Conservation (phyloP, 2,113 vertebrate genomes). For the Hepsetus odoe region DNA sequence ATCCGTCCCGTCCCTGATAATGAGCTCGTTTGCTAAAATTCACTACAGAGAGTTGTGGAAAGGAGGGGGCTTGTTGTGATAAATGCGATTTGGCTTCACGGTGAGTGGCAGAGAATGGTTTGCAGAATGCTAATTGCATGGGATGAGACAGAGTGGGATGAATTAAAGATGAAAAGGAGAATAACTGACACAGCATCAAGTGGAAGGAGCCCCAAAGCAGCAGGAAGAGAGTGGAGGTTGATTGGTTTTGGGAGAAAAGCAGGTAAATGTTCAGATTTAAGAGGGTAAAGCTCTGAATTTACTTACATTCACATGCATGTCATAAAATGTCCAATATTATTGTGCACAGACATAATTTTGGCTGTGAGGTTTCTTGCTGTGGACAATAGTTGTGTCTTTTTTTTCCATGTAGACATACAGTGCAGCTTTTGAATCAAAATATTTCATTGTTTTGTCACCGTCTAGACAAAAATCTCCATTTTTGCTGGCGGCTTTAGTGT, state of each 20-base stretch:
- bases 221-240: not conserved
- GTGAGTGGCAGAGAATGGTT: constrained; percentile 9
- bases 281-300: too few relatives aligned
- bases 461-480: too few relatives aligned
- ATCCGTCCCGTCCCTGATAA: constrained; percentile 13
- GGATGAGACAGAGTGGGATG: constrained; percentile 42
- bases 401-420: too few relatives aligned
- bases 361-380: too few relatives aligned
- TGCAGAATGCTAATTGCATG: constrained; percentile 43
- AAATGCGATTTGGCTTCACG: not conserved
- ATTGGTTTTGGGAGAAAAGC: not conserved
- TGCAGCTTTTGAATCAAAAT: too few relatives aligned
- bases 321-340: too few relatives aligned
- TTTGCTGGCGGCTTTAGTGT: too few relatives aligned
- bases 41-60: not conserved
- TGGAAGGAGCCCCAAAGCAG: constrained; percentile 18
- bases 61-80: not conserved
- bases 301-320: too few relatives aligned
- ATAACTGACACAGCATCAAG: constrained; percentile 2
- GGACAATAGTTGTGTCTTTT: too few relatives aligned
- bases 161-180: constrained; percentile 52
- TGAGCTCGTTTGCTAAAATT: constrained; percentile 12
- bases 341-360: too few relatives aligned
- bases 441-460: too few relatives aligned
- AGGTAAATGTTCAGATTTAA: not conserved